These are phyloP conservation scores for Clangula hyemalis DNA, from an alignment of 2,797 vertebrate genomes.

Conservation along the genomic window DNA sequence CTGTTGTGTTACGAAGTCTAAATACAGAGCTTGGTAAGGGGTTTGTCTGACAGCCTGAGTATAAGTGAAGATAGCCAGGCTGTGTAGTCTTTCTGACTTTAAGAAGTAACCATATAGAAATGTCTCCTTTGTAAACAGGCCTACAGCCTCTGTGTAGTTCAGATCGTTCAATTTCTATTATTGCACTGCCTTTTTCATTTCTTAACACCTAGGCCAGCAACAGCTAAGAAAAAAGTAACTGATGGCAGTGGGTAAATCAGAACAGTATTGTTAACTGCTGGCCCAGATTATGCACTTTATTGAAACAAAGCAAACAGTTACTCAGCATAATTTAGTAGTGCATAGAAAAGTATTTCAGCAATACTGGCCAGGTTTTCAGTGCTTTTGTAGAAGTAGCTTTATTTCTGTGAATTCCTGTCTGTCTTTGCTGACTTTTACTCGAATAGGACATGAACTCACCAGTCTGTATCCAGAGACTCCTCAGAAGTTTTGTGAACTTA, in stretches of 20 bases:
- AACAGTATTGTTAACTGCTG: not conserved
- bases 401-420: not conserved
- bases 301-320: no score
- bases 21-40: constrained; percentile 86
- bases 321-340: no score
- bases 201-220: not conserved
- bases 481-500: not conserved
- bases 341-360: not conserved
- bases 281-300: not conserved
- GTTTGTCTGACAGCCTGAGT: not conserved
- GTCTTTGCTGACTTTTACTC: not conserved
- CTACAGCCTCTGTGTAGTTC: not conserved
- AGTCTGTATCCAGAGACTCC: not conserved
- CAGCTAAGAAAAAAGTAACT: not conserved
- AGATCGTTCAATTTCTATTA: not conserved
- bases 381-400: not conserved
- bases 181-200: not conserved
- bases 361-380: not conserved
- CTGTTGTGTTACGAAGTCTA: constrained; percentile 87
- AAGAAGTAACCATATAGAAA: not conserved
- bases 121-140: not conserved
- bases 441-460: not conserved
- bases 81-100: not conserved
- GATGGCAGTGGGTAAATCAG: not conserved
- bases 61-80: not conserved